These are phyloP conservation scores for Pterocles gutturalis DNA, from an alignment of 2,113 vertebrate species.

Conservation along the genomic window DNA sequence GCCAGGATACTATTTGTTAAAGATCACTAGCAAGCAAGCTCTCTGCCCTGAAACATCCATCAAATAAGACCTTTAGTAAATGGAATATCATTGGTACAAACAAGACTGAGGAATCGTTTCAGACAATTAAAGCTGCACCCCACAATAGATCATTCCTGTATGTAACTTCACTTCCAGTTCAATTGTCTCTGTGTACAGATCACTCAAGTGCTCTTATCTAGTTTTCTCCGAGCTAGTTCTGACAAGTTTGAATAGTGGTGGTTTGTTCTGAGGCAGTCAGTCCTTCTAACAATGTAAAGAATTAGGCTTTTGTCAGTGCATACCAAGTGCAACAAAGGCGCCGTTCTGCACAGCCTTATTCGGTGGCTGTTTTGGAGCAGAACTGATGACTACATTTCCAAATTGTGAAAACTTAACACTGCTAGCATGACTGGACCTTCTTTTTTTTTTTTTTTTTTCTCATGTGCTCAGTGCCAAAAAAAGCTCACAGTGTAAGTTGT, in stretches of 20 bases:
- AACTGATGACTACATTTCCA: constrained; percentile 51
- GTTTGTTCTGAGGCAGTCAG: constrained; percentile 62
- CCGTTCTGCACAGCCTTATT: constrained; percentile 18
- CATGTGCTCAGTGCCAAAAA: constrained; percentile 7
- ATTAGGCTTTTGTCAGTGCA: constrained; percentile 66
- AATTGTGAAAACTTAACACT: constrained; percentile 45
- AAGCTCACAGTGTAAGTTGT: background rate
- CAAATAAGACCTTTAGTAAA: background rate
- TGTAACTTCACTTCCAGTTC: constrained; percentile 58
- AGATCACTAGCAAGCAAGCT: background rate
- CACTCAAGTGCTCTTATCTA: constrained; percentile 60
- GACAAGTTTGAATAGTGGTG: constrained; percentile 60
- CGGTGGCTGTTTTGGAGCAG: constrained; percentile 51
- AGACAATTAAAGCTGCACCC: constrained; percentile 32
- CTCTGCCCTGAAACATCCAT: background rate
- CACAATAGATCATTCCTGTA: background rate
- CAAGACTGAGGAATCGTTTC: background rate
- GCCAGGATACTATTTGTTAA: background rate
- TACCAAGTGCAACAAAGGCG: background rate
- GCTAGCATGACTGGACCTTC: background rate
- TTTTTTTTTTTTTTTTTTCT: background rate
- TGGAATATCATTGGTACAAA: background rate
- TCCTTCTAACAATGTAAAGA: constrained; percentile 63
- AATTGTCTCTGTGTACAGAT: constrained; percentile 30
- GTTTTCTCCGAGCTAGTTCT: constrained; percentile 49